Conservation (phyloP, 2,797 vertebrate species). For the Heliangelus exortis region DNA sequence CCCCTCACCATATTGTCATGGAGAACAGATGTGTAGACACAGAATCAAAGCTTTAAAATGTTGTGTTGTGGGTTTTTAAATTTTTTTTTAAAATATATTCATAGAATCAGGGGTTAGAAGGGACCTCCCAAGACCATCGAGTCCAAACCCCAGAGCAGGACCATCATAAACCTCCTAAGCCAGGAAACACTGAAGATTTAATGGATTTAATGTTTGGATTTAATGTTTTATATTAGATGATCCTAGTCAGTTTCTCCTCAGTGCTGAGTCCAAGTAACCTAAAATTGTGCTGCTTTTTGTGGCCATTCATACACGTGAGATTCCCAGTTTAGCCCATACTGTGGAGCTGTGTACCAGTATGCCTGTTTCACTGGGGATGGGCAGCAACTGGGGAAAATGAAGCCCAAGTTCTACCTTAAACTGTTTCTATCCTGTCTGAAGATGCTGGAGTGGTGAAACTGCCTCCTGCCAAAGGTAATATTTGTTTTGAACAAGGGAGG, state of each 20-base stretch:
- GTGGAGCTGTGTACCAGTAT: background rate
- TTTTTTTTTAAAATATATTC: no score
- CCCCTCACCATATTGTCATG: rapidly evolving
- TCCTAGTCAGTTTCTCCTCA: background rate
- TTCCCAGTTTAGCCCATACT: background rate
- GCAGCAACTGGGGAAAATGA: background rate
- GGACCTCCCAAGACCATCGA: no score
- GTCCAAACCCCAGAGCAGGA: no score
- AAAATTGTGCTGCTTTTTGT: background rate
- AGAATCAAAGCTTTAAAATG: background rate
- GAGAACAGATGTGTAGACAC: background rate
- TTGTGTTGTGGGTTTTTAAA: background rate
- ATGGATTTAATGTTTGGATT: no score
- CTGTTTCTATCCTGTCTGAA: background rate
- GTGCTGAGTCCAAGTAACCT: background rate
- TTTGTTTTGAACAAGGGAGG: background rate
- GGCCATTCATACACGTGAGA: background rate
- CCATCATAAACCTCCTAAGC: background rate
- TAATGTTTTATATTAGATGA: background rate
- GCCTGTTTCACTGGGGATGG: rapidly evolving
- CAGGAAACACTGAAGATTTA: background rate
- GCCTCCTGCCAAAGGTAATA: background rate
- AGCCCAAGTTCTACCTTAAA: background rate
- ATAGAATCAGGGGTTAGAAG: no score
- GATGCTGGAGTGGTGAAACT: background rate